Percentiles rank a stretch among this genome's conserved stretches.
phyloP scores from a whole-genome alignment of 2,888 invertebrate species.

The Nephrotoma guestfalica region DNA sequence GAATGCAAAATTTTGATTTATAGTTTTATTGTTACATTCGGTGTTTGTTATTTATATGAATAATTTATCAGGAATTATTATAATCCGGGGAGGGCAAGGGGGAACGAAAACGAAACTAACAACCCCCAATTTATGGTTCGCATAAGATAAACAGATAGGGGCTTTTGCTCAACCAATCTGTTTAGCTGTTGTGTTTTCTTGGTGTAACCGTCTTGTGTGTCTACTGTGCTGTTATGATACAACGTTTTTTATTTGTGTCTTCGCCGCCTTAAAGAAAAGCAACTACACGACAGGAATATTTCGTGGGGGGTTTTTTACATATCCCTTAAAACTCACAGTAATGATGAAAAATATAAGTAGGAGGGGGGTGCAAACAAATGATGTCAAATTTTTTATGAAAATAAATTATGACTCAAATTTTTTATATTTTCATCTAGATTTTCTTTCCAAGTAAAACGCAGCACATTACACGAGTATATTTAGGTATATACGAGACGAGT shows the following conservation, averaged over 20 bases:
- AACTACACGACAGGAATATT: neutral
- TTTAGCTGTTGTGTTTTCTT: neutral
- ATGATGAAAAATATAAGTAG: neutral
- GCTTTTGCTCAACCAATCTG: neutral
- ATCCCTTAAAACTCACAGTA: neutral
- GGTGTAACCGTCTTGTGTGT: neutral
- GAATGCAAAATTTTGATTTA: neutral
- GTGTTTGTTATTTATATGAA: neutral
- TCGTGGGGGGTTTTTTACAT: neutral
- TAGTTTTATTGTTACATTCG: neutral
- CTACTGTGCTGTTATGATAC: neutral
- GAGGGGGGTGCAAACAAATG: neutral
- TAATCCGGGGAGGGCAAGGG: neutral
- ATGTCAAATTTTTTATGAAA: neutral
- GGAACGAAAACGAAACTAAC: neutral
- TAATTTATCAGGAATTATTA: neutral
- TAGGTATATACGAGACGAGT: neutral
- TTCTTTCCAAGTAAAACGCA: neutral
- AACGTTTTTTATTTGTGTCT: neutral
- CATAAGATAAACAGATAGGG: neutral
- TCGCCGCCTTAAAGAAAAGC: neutral
- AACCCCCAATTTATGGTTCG: neutral
- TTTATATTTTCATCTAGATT: neutral
- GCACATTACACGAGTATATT: neutral
- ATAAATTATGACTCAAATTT: neutral